Percentiles rank a stretch among this genome's conserved stretches.
These are phyloP conservation scores for Chaitophorus viminalis DNA, from an alignment of 2,888 invertebrate genomes.

Conservation along the genomic window DNA sequence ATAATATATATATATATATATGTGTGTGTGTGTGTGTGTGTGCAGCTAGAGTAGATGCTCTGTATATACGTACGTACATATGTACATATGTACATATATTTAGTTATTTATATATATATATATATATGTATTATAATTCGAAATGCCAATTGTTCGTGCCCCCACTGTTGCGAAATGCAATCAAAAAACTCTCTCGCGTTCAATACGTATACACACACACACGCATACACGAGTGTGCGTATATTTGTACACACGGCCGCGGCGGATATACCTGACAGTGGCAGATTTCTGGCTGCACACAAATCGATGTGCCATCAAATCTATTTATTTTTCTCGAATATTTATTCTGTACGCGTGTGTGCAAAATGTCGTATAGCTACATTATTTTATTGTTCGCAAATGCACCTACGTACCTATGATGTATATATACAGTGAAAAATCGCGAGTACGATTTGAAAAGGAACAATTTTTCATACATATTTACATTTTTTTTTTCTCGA, in stretches of 20 bases:
- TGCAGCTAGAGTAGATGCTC: no score
- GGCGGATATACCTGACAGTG: not conserved
- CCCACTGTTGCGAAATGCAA: slow-evolving; percentile 2
- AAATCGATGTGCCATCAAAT: not conserved
- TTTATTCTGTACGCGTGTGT: not conserved
- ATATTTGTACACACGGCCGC: not conserved
- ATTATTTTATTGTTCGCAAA: not conserved
- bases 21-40: not conserved
- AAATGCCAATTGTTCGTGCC: slow-evolving; percentile 31
- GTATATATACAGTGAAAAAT: not conserved
- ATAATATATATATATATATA: not conserved
- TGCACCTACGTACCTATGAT: not conserved
- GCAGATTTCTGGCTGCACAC: not conserved
- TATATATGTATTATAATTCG: slow-evolving; percentile 22
- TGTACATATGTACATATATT: not conserved
- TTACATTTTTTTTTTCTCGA: no score
- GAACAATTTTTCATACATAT: no score
- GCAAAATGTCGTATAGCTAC: not conserved
- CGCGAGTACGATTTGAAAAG: no score
- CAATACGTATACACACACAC: slow-evolving; percentile 2
- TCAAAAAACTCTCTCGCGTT: not conserved
- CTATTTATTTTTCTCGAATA: not conserved
- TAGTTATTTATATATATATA: not conserved
- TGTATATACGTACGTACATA: no score
- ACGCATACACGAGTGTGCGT: not conserved